Evolutionary conservation across 2,888 invertebrate species (phyloP), one percentile per base, ranked within the genome.

Genomic region (Cantharis lateralis): DNA sequence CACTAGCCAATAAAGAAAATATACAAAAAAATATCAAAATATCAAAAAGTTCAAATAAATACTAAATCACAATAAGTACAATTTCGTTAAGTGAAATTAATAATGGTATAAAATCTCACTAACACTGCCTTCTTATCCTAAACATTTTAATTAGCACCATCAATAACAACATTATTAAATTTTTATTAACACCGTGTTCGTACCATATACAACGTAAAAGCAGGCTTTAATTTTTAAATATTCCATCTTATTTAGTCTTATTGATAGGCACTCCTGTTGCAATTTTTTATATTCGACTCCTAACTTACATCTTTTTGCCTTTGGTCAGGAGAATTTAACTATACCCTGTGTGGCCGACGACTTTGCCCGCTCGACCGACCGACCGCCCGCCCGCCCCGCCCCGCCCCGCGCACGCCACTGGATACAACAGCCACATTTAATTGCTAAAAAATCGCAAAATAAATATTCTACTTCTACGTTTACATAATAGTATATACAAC

Each of bases 251-350:
- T 79, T 80, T 80, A 82, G 83, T 83, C 83, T 83, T 84, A 81
- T 83, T 79, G 80, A 82, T 82, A 84, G 84, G 84, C 84, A 84
- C 84, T 84, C 84, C 82, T 83, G 84, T 84, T 83, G 82, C 81
- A 82, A 69, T 71, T 70, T 75, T 28, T 72, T 24, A 24, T 76
- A 74, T 76, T 74, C 69, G 71, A 24, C 63, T 28, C 28, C 11
- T 63, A 24, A 62, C 15, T 15, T 71, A 11, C 9, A 15, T 72
- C 1, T 9, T n/a, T 63, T 64, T 64, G 20, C 16, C 64, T 76
- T 70, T 70, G 69, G 68, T 72, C 72, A 69, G 72, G 68, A 68
- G 68, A 72, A 70, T 70, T 74, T 75, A 71, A 64, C 70, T 28
- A 24, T 78, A 75, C 73, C 74, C 78, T 64, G 76, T 74, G 75